phyloP scores from a whole-genome alignment of 2,888 invertebrate species.

The Apeira syringaria region DNA sequence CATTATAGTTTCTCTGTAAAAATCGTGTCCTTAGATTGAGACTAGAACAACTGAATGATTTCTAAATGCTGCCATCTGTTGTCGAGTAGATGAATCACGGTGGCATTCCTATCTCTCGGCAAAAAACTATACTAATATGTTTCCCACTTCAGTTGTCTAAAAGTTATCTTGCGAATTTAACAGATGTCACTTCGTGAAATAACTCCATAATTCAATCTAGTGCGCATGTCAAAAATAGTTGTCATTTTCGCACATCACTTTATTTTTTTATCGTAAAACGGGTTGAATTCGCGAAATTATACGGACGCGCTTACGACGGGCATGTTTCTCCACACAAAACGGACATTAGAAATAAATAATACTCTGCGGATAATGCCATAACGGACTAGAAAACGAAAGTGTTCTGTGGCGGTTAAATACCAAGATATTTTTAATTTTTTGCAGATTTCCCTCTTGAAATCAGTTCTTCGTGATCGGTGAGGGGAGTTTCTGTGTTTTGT shows the following conservation, averaged over 20 bases:
- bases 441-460: constrained; percentile 45
- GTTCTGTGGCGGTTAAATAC: constrained; percentile 43
- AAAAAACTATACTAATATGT: background rate
- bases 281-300: constrained; percentile 67
- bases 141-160: background rate
- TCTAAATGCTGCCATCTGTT: background rate
- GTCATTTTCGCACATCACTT: constrained; percentile 70
- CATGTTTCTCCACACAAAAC: constrained; percentile 50
- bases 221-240: constrained; percentile 80
- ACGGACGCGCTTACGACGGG: constrained; percentile 56
- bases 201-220: no score
- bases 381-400: constrained; percentile 43
- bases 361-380: constrained; percentile 43
- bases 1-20: no score
- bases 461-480: constrained; percentile 36
- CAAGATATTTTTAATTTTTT: constrained; percentile 52
- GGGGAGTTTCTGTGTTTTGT: constrained; percentile 41
- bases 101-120: constrained; percentile 4
- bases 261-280: constrained; percentile 69
- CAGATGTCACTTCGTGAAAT: background rate
- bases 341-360: constrained; percentile 52
- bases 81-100: no score
- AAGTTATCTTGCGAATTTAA: background rate
- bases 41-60: no score
- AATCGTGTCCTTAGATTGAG: no score